Evolutionary conservation across 2,113 vertebrate genomes (phyloP), one percentile per base, ranked within the genome.

Genomic region (Choloepus hoffmanni): DNA sequence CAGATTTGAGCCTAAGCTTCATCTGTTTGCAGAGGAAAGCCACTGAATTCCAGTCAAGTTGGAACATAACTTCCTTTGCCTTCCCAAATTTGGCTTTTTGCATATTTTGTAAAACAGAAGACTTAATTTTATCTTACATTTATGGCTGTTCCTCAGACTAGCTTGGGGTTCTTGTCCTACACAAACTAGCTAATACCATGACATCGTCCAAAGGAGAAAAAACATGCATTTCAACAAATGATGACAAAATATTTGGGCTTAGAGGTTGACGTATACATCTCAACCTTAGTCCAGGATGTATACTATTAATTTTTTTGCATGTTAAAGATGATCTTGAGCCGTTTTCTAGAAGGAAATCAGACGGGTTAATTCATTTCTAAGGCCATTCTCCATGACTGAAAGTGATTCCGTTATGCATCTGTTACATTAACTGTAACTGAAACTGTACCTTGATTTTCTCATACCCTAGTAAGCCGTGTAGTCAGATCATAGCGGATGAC

Each of bases 11-110:
- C 26, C 67, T 30, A 7, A 58, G 68, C 78, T 0, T 4, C 65
- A 72, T 68, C 70, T 73, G 13, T 48, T 45, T 83, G 74, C 36
- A 3, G 89, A 85, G 83, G 50, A 43, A n/a, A 65, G 85, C 92
- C 5, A 0, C 68, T 0, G 33, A 50, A 67, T 72, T 60, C 62
- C 19, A 23, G 74, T 82, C 58, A 77, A 6, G 89, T 65, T 50
- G 45, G 86, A 60, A 77, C 82, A 55, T 2, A 81, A 9, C 93
- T 77, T 83, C 68, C 92, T 43, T 55, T 3, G 10, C 40, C 67
- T 62, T 65, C 83, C 81, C 13, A 10, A 62, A 55, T 77, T 67
- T 5, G 89, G 12, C 58, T 86, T 87, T 6, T 8, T 70, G 85
- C 33, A 0, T 18, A 0, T 68, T 68, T 78, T 45, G 21, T 12